Conservation (phyloP, 2,113 vertebrate genomes). For the Rissa tridactyla region DNA sequence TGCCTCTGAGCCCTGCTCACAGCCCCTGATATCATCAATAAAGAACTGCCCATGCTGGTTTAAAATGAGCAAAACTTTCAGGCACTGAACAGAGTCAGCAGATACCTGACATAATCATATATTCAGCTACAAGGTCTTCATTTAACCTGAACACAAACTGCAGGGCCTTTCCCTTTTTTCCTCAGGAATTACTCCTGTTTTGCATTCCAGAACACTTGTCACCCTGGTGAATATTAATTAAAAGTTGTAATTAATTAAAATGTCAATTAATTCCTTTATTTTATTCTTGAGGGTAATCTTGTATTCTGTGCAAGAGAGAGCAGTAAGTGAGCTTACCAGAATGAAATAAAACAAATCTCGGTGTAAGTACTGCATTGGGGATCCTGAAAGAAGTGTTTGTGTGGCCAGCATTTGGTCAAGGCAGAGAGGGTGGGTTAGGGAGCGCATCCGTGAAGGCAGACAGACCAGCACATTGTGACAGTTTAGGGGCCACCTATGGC, state of each 20-base stretch:
- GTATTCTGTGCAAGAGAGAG: constrained; percentile 43
- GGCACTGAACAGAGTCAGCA: neutral
- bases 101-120: neutral
- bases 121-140: constrained; percentile 21
- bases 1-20: neutral
- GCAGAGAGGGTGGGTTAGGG: neutral
- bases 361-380: neutral
- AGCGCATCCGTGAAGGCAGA: neutral
- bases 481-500: neutral
- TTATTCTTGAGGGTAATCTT: constrained; percentile 66
- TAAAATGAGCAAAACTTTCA: neutral
- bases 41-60: neutral
- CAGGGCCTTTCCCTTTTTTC: constrained; percentile 4
- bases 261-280: constrained; percentile 69
- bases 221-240: constrained; percentile 63
- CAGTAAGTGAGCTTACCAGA: neutral
- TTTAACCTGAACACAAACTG: constrained; percentile 41
- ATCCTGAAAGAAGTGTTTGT: neutral
- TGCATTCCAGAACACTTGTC: constrained; percentile 60
- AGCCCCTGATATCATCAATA: neutral
- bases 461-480: neutral
- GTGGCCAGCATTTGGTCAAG: neutral
- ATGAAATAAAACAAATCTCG: constrained; percentile 8
- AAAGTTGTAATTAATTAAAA: constrained; percentile 68
- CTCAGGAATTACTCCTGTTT: constrained; percentile 29